Evolutionary conservation across 2,888 invertebrate species (phyloP), one percentile per base, ranked within the genome.

Genomic region (Microctonus hyperodae): DNA sequence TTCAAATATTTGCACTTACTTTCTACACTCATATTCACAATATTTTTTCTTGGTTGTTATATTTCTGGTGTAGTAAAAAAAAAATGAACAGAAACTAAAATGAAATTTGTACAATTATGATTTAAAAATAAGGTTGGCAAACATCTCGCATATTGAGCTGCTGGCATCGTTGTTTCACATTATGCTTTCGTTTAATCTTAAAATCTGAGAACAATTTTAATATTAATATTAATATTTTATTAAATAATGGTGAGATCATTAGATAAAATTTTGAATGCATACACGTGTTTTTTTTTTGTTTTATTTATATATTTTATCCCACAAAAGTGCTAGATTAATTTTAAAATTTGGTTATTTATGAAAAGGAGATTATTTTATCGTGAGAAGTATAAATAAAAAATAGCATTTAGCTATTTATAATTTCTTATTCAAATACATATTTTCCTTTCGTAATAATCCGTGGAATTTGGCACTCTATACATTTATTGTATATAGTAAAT

Each of bases 81-180:
- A 64, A 40, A 56, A 63, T 37, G 20, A 48, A 62, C 5, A 20
- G 20, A 20, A 50, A 56, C 55, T 31, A 40, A 20, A 22, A 53
- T 10, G 9, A 23, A n/a, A n/a, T n/a, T n/a, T n/a, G n/a, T n/a
- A n/a, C n/a, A n/a, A n/a, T n/a, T n/a, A n/a, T n/a, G n/a, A n/a
- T n/a, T n/a, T n/a, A n/a, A n/a, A n/a, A 50, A 33, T 57, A 64
- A 48, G 57, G 50, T 48, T n/a, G 56, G 48, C 33, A 48, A 64
- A 35, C 23, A 58, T 16, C 50, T n/a, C 58, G 35, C 44, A 64
- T 64, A 20, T 58, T 64, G 64, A 64, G 64, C 58, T 48, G 35
- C 44, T 64, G 35, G 58, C 57, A 57, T 64, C 51, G 44, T 57
- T 64, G 58, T 58, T 64, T 50, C 48, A 58, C 16, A 20, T 55